Evolutionary conservation across 2,797 vertebrate genomes (phyloP).

Genomic region (Sus cebifrons): DNA sequence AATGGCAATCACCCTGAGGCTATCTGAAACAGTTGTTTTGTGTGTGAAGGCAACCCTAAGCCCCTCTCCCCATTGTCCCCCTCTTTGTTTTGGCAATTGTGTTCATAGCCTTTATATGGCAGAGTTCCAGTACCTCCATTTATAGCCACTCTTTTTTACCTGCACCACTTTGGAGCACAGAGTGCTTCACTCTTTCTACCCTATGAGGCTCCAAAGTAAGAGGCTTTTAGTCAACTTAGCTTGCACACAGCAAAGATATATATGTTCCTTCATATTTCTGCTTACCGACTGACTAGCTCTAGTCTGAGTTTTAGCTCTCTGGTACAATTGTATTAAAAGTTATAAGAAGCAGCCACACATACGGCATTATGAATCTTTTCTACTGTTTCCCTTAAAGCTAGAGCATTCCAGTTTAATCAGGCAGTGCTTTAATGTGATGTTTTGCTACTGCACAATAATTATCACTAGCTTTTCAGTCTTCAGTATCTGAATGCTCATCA

Average conservation of each 20-base stretch:
- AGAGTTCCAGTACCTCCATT: not conserved
- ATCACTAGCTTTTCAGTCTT: not conserved
- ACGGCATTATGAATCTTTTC: not conserved
- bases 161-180: not conserved
- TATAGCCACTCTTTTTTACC: not conserved
- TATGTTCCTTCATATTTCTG: not conserved
- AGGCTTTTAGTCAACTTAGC: not conserved
- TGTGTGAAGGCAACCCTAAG: not conserved
- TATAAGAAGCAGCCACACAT: not conserved
- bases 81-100: not conserved
- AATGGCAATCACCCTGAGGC: not conserved
- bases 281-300: not conserved
- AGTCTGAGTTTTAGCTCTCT: not conserved
- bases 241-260: not conserved
- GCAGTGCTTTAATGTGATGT: not conserved
- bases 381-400: not conserved
- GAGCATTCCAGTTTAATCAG: not conserved
- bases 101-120: not conserved
- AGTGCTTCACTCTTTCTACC: not conserved
- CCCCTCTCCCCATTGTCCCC: rapidly evolving
- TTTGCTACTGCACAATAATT: not conserved
- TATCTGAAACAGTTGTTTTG: not conserved
- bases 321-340: constrained; percentile 25
- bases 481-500: not conserved
- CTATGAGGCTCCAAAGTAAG: not conserved